Evolutionary conservation across 92 coral and sea anemone genomes (phyloP).

Genomic region (Palythoa heliodiscus): DNA sequence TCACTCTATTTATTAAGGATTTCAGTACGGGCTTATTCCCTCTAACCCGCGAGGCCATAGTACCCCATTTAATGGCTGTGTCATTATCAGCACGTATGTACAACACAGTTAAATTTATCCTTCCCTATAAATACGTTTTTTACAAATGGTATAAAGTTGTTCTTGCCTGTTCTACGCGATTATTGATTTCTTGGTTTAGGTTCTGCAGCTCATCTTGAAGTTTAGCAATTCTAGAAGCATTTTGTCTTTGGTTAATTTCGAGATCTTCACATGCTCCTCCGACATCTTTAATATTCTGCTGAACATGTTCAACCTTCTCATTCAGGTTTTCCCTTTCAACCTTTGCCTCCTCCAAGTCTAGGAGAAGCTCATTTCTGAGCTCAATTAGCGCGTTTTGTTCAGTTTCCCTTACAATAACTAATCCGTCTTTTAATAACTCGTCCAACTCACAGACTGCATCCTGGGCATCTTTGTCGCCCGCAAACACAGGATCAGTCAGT

Average conservation of each 20-base stretch:
- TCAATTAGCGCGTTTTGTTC: background rate
- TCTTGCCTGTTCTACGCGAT: background rate
- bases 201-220: background rate
- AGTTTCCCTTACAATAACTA: conserved; percentile 25
- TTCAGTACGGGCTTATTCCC: no score
- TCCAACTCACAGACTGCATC: background rate
- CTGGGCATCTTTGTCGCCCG: background rate
- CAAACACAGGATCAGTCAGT: conserved; percentile 24
- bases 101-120: no score
- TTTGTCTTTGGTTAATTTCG: background rate
- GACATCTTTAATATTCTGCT: background rate
- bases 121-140: no score
- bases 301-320: background rate
- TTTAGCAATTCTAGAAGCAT: background rate
- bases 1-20: no score
- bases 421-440: conserved; percentile 6
- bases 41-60: no score
- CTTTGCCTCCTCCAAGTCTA: conserved; percentile 18
- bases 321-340: background rate
- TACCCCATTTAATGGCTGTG: no score
- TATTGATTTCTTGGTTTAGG: background rate
- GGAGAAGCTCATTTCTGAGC: background rate
- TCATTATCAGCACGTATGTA: no score
- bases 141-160: background rate
- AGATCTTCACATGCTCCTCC: background rate